A percentile compares a stretch with the other conserved stretches of the same genome.
phyloP scores from a whole-genome alignment of 1,140 invertebrate species.

The Bombus waltoni region DNA sequence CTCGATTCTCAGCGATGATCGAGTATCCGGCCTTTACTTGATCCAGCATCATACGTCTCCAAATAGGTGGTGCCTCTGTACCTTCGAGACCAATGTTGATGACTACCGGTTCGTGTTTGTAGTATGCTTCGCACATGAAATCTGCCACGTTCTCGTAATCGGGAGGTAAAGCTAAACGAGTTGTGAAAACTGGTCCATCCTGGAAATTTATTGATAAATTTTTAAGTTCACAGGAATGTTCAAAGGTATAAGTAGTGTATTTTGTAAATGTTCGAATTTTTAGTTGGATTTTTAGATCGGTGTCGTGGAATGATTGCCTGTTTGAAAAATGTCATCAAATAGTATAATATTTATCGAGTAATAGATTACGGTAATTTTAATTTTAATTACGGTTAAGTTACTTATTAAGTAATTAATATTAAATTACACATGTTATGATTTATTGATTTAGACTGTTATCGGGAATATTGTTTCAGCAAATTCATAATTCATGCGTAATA shows the following conservation, averaged over 20 bases:
- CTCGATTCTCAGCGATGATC: conserved; percentile 77
- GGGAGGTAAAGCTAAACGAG: conserved; percentile 67
- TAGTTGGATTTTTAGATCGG: not conserved
- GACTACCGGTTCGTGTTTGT: conserved; percentile 68
- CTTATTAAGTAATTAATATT: no score
- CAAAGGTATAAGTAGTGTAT: no score
- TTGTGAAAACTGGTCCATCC: conserved; percentile 35
- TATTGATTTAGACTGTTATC: no score
- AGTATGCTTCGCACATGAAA: conserved; percentile 73
- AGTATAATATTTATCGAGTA: no score
- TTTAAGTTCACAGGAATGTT: not conserved
- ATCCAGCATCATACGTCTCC: conserved; percentile 66
- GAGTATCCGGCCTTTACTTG: conserved; percentile 76
- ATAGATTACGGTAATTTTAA: no score
- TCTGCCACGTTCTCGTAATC: conserved; percentile 71
- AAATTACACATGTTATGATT: no score
- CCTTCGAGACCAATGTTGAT: conserved; percentile 64
- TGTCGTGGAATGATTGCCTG: no score
- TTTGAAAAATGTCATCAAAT: no score
- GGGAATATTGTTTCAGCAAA: not conserved
- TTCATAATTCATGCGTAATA: no score
- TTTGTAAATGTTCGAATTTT: no score
- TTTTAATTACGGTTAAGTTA: no score
- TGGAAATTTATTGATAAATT: not conserved
- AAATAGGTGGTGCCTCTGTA: conserved; percentile 44